phyloP scores from a whole-genome alignment of 2,888 invertebrate species.

The Conistra vaccinii region DNA sequence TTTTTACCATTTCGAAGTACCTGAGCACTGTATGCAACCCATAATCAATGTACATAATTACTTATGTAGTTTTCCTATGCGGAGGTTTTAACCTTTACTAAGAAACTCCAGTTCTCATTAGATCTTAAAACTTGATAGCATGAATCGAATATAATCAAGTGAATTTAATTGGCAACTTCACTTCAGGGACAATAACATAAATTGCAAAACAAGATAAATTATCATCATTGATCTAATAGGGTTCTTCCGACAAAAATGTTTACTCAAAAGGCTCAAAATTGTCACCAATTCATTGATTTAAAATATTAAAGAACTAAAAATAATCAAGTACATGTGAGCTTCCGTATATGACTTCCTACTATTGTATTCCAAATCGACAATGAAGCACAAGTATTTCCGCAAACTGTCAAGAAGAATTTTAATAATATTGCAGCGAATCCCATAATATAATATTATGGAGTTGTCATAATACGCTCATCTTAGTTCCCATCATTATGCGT shows the following conservation, averaged over 20 bases:
- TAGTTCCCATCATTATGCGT: constrained; percentile 72
- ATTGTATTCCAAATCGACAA: constrained; percentile 65
- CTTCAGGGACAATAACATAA: neutral
- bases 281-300: neutral
- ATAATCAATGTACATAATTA: constrained; percentile 46
- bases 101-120: constrained; percentile 39
- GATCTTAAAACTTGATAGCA: constrained; percentile 29
- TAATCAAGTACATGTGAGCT: constrained; percentile 25
- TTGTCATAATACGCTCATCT: constrained; percentile 70
- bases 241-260: neutral
- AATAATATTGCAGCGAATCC: constrained; percentile 69
- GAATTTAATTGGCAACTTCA: constrained; percentile 10
- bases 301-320: constrained; percentile 12
- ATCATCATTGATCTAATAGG: neutral
- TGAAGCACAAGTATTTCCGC: constrained; percentile 59
- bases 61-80: constrained; percentile 46
- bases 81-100: constrained; percentile 39
- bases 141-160: constrained; percentile 28
- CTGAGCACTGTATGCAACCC: neutral
- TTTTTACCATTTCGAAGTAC: constrained; percentile 28
- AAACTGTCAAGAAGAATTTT: constrained; percentile 66
- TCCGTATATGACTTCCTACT: constrained; percentile 52
- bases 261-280: neutral
- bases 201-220: constrained; percentile 6
- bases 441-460: constrained; percentile 66